A percentile compares a stretch with the other conserved stretches of the same genome.
These are phyloP conservation scores for Phyllotis vaccarum DNA, from an alignment of 2,797 vertebrate species.

Conservation along the genomic window DNA sequence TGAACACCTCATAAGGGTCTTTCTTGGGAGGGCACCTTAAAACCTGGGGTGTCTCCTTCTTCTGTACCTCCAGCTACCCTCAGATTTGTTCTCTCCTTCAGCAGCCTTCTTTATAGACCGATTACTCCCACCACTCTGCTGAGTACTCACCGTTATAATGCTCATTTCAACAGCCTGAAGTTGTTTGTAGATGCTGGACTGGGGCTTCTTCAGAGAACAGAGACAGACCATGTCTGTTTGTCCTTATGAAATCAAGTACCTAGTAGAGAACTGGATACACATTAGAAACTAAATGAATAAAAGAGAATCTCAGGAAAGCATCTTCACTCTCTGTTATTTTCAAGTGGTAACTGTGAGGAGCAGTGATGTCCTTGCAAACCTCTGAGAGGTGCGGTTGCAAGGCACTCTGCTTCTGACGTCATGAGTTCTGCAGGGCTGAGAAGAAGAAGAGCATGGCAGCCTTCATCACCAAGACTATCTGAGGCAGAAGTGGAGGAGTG, in stretches of 20 bases:
- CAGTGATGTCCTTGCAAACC: not conserved
- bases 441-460: not conserved
- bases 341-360: conserved; percentile 11
- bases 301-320: conserved; percentile 47
- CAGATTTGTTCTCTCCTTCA: conserved; percentile 26
- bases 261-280: conserved; percentile 10
- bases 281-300: conserved; percentile 44
- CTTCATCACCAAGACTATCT: not conserved
- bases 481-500: conserved; percentile 19
- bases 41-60: not conserved
- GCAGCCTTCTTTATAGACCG: conserved; percentile 1
- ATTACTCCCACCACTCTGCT: not conserved
- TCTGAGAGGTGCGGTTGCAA: conserved; percentile 2
- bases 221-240: not conserved
- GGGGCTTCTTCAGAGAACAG: not conserved
- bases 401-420: conserved; percentile 6
- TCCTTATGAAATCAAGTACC: conserved; percentile 28
- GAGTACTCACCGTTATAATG: not conserved
- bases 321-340: not conserved
- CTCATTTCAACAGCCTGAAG: not conserved
- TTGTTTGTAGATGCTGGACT: not conserved
- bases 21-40: conserved; percentile 6
- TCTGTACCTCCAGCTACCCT: not conserved
- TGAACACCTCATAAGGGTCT: conserved; percentile 29
- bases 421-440: not conserved